A percentile compares a stretch with the other conserved stretches of the same genome.
phyloP scores from a whole-genome alignment of 2,888 invertebrate species.

The Phasia obesa region DNA sequence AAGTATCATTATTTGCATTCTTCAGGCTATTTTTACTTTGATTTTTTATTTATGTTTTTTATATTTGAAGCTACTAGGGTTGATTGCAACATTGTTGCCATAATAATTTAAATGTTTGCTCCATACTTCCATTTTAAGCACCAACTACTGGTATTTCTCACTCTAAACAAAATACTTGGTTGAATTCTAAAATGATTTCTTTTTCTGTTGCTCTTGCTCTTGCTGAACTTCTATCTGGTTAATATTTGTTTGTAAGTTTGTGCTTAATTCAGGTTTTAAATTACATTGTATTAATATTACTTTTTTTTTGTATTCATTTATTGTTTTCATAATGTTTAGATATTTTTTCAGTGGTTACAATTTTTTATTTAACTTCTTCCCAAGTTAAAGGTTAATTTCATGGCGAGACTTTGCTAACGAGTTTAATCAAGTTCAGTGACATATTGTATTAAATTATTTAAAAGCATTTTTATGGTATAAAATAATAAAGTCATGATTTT shows the following conservation, averaged over 20 bases:
- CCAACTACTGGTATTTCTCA: constrained; percentile 40
- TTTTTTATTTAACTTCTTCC: constrained; percentile 56
- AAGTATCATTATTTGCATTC: constrained; percentile 47
- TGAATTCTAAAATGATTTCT: constrained; percentile 22
- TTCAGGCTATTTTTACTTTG: constrained; percentile 54
- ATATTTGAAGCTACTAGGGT: constrained; percentile 24
- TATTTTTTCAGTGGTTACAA: constrained; percentile 63
- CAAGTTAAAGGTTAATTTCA: constrained; percentile 69
- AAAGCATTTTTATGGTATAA: not conserved
- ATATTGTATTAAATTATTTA: constrained; percentile 28
- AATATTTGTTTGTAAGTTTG: constrained; percentile 29
- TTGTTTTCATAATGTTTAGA: constrained; percentile 55
- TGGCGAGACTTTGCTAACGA: constrained; percentile 57
- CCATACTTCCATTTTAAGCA: constrained; percentile 18
- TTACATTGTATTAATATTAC: constrained; percentile 59
- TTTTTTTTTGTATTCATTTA: constrained; percentile 33
- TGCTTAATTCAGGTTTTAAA: constrained; percentile 59
- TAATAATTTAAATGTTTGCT: constrained; percentile 60
- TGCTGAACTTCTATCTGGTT: too few relatives aligned
- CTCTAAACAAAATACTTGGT: constrained; percentile 25
- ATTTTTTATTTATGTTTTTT: constrained; percentile 14
- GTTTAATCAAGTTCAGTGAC: constrained; percentile 60
- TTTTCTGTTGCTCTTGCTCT: not conserved
- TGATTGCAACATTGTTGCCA: constrained; percentile 63
- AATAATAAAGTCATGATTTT: too few relatives aligned